A percentile compares a stretch with the other conserved stretches of the same genome.
phyloP scores from a whole-genome alignment of 2,113 vertebrate genomes.

The Ploceus nigricollis region DNA sequence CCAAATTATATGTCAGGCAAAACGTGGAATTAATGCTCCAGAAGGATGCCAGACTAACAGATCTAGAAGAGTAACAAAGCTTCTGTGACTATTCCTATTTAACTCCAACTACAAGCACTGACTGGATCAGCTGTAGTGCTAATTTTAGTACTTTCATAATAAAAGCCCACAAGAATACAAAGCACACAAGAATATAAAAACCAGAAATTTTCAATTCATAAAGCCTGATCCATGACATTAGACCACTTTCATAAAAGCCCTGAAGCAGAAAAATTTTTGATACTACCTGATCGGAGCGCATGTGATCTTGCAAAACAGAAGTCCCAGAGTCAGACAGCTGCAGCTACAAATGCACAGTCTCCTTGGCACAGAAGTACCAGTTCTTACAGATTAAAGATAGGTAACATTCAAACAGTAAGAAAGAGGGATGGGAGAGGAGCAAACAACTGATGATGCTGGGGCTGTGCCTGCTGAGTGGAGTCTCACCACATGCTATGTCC shows the following conservation, averaged over 20 bases:
- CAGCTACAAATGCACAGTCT: background rate
- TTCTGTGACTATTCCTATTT: background rate
- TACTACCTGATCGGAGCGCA: background rate
- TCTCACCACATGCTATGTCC: background rate
- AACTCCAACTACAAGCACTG: background rate
- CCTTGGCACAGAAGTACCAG: background rate
- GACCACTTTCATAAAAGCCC: background rate
- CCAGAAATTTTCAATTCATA: background rate
- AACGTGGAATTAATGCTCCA: background rate
- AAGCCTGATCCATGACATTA: background rate
- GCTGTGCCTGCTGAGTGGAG: background rate
- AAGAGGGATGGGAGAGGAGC: background rate
- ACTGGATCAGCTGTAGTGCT: background rate
- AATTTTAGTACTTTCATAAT: background rate
- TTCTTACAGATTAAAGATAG: background rate
- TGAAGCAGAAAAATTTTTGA: background rate
- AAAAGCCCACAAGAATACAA: background rate
- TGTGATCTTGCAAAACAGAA: background rate
- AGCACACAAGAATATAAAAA: background rate
- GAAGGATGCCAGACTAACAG: background rate
- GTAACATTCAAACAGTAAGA: background rate
- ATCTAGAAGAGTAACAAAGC: background rate
- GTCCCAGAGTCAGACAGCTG: background rate
- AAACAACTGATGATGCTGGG: background rate
- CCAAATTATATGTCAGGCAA: background rate